Base-by-base conservation (phyloP, 2,113 vertebrate species). In the Atrichornis clamosus region DNA sequence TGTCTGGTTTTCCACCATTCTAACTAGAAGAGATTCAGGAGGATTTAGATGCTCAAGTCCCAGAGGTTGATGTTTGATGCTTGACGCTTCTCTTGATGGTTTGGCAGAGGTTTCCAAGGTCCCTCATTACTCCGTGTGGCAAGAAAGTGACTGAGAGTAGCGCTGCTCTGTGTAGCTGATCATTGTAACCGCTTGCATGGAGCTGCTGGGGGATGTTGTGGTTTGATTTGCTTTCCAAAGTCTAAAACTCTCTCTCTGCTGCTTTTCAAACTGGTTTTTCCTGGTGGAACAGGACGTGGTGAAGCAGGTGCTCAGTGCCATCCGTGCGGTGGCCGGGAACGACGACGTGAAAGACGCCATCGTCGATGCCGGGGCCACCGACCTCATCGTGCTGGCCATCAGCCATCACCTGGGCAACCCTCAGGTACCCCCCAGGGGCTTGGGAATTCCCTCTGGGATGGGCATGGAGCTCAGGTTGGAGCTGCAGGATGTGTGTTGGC, bases 301-400 rank as follows among this genome's bases (percentile, higher is more conserved):
- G 81, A 98, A 97, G 83, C 99, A 99, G 96, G 98, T 99, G 62
- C 97, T 99, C 5, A 97, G 98, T 0, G 98, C 98, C 24, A 94
- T 99, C 87, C 97, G 98, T 44, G 99, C 99, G 1, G 89, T 99
- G 2, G 99, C 99, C 2, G 99, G 99, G 55, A 99, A 99, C 0
- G 99, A 99, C 3, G 99, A 99, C 0, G 99, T 99, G 60, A 99
- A 99, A 68, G 99, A 99, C 4, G 98, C 98, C 41, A 98, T 99
- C 3, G 98, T 99, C 10, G 98, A 47, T 1, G 98, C 98, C 0
- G 99, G 99, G 1, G 99, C 97, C 23, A 98, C 99, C 0, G 97
- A 99, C 58, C 97, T 99, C 18, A 99, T 99, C 5, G 98, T 99
- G 76, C 97, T 99, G 1, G 98, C 98, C 33, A 98, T 99, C 96